These are phyloP conservation scores for Psittacula cyanocephala DNA, from an alignment of 2,113 vertebrate species.

Conservation along the genomic window DNA sequence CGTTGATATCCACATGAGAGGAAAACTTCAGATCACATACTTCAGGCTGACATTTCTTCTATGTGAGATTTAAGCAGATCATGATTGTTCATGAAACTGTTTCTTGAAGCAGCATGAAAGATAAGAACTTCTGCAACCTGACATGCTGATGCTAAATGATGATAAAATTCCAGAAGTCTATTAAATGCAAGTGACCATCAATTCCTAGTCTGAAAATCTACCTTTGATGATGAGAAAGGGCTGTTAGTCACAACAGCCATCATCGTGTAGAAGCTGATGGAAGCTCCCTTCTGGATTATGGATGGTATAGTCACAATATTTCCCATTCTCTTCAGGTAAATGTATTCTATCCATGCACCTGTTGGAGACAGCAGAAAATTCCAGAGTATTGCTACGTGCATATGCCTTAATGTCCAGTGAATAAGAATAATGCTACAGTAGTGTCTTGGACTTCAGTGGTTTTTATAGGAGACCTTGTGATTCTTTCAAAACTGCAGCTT, in stretches of 20 bases:
- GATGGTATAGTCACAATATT: slow-evolving; percentile 69
- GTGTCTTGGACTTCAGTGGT: slow-evolving; percentile 41
- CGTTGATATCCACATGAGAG: neutral
- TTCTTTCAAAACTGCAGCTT: slow-evolving; percentile 31
- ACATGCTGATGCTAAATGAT: slow-evolving; percentile 13
- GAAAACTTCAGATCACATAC: neutral
- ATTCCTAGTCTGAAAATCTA: slow-evolving; percentile 73
- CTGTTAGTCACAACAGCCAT: slow-evolving; percentile 73
- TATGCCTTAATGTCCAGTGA: slow-evolving; percentile 63
- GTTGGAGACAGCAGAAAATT: slow-evolving; percentile 77
- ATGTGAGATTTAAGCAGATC: neutral
- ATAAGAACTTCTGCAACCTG: slow-evolving; percentile 29
- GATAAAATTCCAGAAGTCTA: slow-evolving; percentile 22
- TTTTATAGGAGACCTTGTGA: slow-evolving; percentile 31
- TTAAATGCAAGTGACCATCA: slow-evolving; percentile 40
- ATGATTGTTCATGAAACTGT: neutral
- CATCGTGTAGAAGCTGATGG: slow-evolving; percentile 74
- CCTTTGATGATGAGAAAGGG: slow-evolving; percentile 70
- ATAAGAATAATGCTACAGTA: slow-evolving; percentile 62
- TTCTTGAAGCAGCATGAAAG: slow-evolving; percentile 28
- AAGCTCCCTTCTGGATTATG: slow-evolving; percentile 73
- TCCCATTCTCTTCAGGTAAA: slow-evolving; percentile 72
- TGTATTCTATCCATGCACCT: slow-evolving; percentile 74
- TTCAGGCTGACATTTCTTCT: neutral
- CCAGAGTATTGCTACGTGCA: slow-evolving; percentile 73